These are phyloP conservation scores for Avahi laniger DNA, from an alignment of 2,797 vertebrate genomes.

Conservation along the genomic window DNA sequence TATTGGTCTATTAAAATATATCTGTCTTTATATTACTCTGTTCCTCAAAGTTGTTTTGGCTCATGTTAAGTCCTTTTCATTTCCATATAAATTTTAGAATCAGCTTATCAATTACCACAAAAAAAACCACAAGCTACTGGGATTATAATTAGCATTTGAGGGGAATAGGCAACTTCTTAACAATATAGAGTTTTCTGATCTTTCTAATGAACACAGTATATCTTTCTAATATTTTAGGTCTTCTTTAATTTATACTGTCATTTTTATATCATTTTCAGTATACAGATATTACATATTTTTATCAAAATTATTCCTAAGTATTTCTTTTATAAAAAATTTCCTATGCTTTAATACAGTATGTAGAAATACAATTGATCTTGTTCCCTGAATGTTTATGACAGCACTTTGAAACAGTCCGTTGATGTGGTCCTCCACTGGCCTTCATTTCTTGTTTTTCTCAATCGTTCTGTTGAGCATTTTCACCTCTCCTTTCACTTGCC, in stretches of 20 bases:
- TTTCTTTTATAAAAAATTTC: neutral
- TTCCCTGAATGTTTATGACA: neutral
- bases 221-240: neutral
- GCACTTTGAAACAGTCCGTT: neutral
- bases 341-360: neutral
- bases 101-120: neutral
- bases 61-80: neutral
- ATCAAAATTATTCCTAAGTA: neutral
- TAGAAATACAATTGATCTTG: neutral
- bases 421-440: neutral
- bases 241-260: neutral
- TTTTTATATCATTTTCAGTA: neutral
- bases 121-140: neutral
- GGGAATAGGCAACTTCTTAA: neutral
- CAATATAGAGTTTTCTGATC: neutral
- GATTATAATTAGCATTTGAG: neutral
- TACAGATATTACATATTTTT: neutral
- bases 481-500: neutral
- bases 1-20: neutral
- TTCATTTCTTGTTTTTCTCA: neutral
- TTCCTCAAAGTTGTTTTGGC: neutral
- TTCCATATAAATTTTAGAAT: slow-evolving; percentile 1
- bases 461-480: neutral
- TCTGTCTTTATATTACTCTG: neutral
- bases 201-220: neutral